A percentile compares a stretch with the other conserved stretches of the same genome.
phyloP scores from a whole-genome alignment of 2,888 invertebrate genomes.

The Drosophila yooni region DNA sequence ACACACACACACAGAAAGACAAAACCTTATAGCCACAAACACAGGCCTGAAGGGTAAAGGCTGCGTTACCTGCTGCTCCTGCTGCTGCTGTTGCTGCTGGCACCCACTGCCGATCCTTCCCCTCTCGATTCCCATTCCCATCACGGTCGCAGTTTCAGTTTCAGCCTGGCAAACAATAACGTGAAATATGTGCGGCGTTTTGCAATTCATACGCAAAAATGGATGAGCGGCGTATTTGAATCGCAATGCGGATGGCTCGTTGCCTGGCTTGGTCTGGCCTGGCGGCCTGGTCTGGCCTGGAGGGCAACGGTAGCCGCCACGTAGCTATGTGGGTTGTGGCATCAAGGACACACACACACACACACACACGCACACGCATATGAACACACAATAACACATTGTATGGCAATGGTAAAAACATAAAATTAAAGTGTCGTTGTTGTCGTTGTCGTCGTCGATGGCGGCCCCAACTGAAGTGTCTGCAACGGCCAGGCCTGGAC shows the following conservation, averaged over 20 bases:
- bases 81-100: constrained; percentile 49
- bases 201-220: constrained; percentile 80
- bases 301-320: constrained; percentile 46
- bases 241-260: constrained; percentile 50
- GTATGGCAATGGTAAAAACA: constrained; percentile 63
- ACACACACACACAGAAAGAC: constrained; percentile 3
- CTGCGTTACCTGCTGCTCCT: constrained; percentile 68
- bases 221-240: constrained; percentile 73
- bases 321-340: constrained; percentile 11
- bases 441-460: constrained; percentile 15
- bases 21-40: constrained; percentile 18
- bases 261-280: constrained; percentile 1
- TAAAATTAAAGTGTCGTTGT: constrained; percentile 66
- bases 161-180: constrained; percentile 68
- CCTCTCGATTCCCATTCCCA: background rate
- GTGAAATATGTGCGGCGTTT: constrained; percentile 81
- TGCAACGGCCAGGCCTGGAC: constrained; percentile 10
- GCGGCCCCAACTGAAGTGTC: constrained; percentile 58
- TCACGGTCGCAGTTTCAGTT: constrained; percentile 32
- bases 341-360: background rate
- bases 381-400: constrained; percentile 72
- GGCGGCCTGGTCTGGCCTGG: constrained; percentile 1
- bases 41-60: constrained; percentile 46
- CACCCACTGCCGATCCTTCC: constrained; percentile 20
- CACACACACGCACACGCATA: constrained; percentile 2